These are phyloP conservation scores for Antedon mediterranea DNA, from an alignment of 53 echinoderm and acorn worm genomes.

Conservation along the genomic window DNA sequence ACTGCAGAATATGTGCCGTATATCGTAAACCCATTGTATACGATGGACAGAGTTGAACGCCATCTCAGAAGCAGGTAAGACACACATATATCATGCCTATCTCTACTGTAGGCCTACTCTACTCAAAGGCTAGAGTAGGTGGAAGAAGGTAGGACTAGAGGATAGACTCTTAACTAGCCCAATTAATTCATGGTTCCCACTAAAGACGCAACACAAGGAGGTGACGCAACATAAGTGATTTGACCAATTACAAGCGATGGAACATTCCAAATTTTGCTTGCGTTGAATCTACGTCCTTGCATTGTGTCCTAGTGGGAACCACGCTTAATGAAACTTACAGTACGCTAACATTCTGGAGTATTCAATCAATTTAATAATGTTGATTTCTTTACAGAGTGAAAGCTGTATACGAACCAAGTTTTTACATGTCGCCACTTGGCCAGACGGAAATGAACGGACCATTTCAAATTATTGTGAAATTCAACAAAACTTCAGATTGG, in stretches of 20 bases:
- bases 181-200: too few species aligned
- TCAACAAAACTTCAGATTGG: slow-evolving; percentile 7
- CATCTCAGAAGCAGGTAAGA: slow-evolving; percentile 13
- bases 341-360: background rate
- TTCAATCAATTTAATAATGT: background rate
- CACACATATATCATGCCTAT: too few species aligned
- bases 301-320: too few species aligned
- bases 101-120: too few species aligned
- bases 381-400: slow-evolving; percentile 8
- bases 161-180: too few species aligned
- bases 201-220: background rate
- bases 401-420: slow-evolving; percentile 24
- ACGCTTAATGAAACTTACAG: background rate
- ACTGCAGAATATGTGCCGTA: slow-evolving; percentile 15
- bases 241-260: too few species aligned
- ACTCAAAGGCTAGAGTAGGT: too few species aligned
- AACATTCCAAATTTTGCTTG: too few species aligned
- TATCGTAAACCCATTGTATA: slow-evolving; percentile 21
- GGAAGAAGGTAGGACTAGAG: too few species aligned
- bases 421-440: slow-evolving; percentile 24
- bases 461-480: slow-evolving; percentile 15
- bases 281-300: too few species aligned
- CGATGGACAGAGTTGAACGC: slow-evolving; percentile 11
- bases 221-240: too few species aligned
- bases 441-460: slow-evolving; percentile 31